Evolutionary conservation across 1,140 invertebrate genomes (phyloP), one percentile per base, ranked within the genome.

Genomic region (Sminthurinus signatus): DNA sequence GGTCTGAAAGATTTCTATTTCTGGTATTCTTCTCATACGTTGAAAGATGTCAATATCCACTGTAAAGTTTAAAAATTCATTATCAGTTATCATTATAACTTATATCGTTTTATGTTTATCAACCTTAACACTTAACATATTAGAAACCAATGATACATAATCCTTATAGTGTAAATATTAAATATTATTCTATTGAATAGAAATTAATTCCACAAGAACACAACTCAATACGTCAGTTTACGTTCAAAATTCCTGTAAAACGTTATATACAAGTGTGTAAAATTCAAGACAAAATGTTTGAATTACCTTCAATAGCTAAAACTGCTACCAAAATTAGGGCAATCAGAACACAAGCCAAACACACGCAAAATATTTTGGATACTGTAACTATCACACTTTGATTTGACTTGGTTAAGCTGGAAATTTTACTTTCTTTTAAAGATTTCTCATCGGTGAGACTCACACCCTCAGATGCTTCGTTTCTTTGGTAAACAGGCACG

Each of bases 321-420:
- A 72, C 65, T 1, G 70, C 67, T 0, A 69, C 70, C 28, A 61
- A 21, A 17, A 72, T 48, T 10, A 69, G 55, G 28, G 67, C 70
- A 15, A 69, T 52, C 15, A 69, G 55, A 58, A 72, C 70, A 64
- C 70, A 72, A 39, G 65, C 55, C 46, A 72, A 52, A 36, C 67
- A 72, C 28, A 72, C 67, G 54, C 69, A 44, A 52, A 72, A 72
- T 14, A 72, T 68, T 64, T 72, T 72, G 58, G 61, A 67, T 3
- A 72, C 62, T 14, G 70, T 61, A 15, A 66, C 42, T 19, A 65
- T 12, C 51, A 63, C 59, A 15, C 17, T 36, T 50, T 56, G 50
- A 21, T 51, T 28, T 4, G 62, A 29, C 31, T 68, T 61, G 36
- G 65, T 17, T 31, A 70, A 50, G 56, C 66, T 61, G 43, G 64